Conservation (phyloP, 2,797 vertebrate species). For the Notolabrus celidotus region DNA sequence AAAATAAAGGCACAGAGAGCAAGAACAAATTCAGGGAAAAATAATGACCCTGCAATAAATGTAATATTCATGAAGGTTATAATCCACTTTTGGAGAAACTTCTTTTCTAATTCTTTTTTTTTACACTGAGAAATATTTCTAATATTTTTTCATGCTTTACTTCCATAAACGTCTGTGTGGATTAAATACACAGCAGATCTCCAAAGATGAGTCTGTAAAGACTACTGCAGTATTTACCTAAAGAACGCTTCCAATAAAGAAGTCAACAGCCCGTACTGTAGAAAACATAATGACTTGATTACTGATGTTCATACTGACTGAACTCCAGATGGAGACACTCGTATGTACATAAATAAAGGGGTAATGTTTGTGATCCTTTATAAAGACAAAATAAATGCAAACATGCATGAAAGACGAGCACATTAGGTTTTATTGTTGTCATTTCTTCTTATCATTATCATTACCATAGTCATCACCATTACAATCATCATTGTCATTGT, state of each 20-base stretch:
- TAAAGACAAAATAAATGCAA: not conserved
- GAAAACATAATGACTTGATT: too few relatives aligned
- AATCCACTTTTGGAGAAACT: not conserved
- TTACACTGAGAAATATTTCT: not conserved
- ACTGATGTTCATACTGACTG: not conserved
- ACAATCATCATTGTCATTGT: not conserved
- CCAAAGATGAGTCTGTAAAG: too few relatives aligned
- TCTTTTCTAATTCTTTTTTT: not conserved
- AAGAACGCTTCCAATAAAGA: too few relatives aligned
- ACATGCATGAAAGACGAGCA: conserved; percentile 3
- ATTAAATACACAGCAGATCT: too few relatives aligned
- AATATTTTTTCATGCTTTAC: too few relatives aligned
- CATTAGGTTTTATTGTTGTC: not conserved
- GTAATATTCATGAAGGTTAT: conserved; percentile 19
- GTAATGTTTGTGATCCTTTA: conserved; percentile 5
- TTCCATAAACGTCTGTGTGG: too few relatives aligned
- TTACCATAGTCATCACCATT: not conserved
- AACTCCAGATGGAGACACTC: conserved; percentile 24
- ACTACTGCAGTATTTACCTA: too few relatives aligned
- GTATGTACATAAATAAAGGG: not conserved
- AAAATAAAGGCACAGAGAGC: not conserved
- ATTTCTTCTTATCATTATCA: conserved; percentile 10
- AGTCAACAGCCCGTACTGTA: too few relatives aligned
- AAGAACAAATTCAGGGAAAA: conserved; percentile 4
- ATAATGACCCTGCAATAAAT: conserved; percentile 15